A percentile compares a stretch with the other conserved stretches of the same genome.
These are phyloP conservation scores for Daktulosphaira vitifoliae DNA, from an alignment of 1,140 invertebrate species.

Conservation along the genomic window DNA sequence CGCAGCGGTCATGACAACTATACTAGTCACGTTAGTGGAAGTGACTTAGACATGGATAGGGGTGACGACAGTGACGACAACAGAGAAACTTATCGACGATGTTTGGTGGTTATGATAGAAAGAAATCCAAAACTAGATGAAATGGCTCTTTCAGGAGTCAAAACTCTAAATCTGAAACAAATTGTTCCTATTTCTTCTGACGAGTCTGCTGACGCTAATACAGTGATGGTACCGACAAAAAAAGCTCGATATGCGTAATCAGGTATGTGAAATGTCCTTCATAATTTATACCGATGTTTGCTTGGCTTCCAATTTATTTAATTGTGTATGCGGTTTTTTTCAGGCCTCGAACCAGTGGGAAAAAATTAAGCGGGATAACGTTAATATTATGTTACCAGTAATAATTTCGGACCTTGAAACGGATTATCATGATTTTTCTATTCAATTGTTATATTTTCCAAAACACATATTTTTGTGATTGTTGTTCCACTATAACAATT, in stretches of 20 bases:
- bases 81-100: no score
- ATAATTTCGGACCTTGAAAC: not conserved
- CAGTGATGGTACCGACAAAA: not conserved
- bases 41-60: no score
- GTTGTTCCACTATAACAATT: slow-evolving; percentile 10
- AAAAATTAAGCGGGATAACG: not conserved
- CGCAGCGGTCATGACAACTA: slow-evolving; percentile 9
- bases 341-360: not conserved
- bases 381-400: slow-evolving; percentile 18
- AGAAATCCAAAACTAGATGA: not conserved
- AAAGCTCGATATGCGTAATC: not conserved
- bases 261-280: not conserved
- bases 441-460: slow-evolving; percentile 11
- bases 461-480: slow-evolving; percentile 10
- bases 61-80: not conserved
- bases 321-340: no score
- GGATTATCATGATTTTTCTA: slow-evolving; percentile 17
- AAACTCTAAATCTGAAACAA: not conserved
- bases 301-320: not conserved
- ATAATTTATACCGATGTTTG: no score
- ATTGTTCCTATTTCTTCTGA: not conserved
- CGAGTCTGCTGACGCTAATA: not conserved
- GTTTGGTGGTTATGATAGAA: not conserved
- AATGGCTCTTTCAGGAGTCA: slow-evolving; percentile 4
- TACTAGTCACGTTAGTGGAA: slow-evolving; percentile 2